Base-by-base conservation (phyloP, 2,888 invertebrate species). In the Macrosiphum euphorbiae region DNA sequence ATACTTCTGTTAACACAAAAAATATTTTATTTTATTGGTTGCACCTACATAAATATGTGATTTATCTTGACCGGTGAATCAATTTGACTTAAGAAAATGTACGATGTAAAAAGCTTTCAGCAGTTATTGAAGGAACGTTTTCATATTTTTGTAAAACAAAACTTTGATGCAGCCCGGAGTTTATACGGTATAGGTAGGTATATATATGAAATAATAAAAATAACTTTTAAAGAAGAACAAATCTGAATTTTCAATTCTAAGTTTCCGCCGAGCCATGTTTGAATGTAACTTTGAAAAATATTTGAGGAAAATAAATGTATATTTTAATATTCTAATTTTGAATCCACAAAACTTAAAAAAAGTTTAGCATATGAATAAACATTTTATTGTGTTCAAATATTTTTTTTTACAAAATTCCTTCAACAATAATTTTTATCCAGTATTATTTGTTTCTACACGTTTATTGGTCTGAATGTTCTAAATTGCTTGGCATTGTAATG, bases 161-260 rank as follows among this genome's bases (percentile, higher is more conserved):
- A 92, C 92, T 92, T 88, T 35, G n/a, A 92, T 44, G 55, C 78
- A 78, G n/a, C 5, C 20, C 20, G 20, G 16, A 92, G 78, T 92
- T 88, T 92, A 84, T 91, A 86, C 35, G 13, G 52, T 28, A 13
- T 35, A 78, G 84, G 16, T 78, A 35, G 47, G 89, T 61, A 55
- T 55, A 20, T 55, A 86, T 50, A 16, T 13, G 67, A 86, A 90
- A 61, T 78, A n/a, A 86, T 86, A 50, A 90, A 89, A 94, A 94
- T 90, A 94, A 94, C 85, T 90, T 91, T 94, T 47, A 58, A 41
- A 89, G 16, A 86, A 50, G 35, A 90, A 90, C 67, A 90, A 94
- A 94, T 94, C 86, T 67, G 50, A 90, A 94, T 90, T 94, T 90
- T 85, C 61, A 94, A 87, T 90, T 67, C 41, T 41, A 67, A 90